Evolutionary conservation across 2,888 invertebrate species (phyloP).

Genomic region (Agonopterix alstromeriana): DNA sequence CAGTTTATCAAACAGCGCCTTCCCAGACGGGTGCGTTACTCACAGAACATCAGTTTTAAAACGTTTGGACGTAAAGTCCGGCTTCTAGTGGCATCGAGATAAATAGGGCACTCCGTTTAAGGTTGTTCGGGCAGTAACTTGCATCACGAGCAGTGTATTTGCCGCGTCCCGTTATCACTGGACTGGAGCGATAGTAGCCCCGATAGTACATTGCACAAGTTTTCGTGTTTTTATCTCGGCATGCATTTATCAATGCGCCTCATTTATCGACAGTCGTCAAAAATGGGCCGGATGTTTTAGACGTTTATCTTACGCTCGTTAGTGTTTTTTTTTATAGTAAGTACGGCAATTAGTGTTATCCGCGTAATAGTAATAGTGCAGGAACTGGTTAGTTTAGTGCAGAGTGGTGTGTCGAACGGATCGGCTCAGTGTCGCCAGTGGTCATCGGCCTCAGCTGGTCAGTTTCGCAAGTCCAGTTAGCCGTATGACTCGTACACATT

Average conservation of each 20-base stretch:
- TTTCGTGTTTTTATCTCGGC: constrained; percentile 46
- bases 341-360: constrained; percentile 25
- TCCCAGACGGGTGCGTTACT: constrained; percentile 10
- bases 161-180: constrained; percentile 54
- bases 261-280: constrained; percentile 44
- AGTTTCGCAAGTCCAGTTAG: constrained; percentile 74
- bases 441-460: constrained; percentile 70
- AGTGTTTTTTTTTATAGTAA: constrained; percentile 4
- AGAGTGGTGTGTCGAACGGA: constrained; percentile 26
- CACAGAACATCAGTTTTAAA: constrained; percentile 14
- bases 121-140: constrained; percentile 35
- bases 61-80: constrained; percentile 10
- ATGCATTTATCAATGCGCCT: constrained; percentile 52
- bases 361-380: constrained; percentile 12
- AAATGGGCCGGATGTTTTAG: constrained; percentile 23
- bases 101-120: constrained; percentile 40
- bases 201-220: constrained; percentile 54
- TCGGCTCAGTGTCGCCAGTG: constrained; percentile 40
- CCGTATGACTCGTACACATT: constrained; percentile 64
- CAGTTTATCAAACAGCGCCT: constrained; percentile 26
- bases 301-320: constrained; percentile 12
- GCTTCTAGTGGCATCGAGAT: constrained; percentile 19
- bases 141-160: constrained; percentile 40
- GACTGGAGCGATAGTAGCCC: constrained; percentile 44
- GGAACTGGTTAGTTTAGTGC: constrained; percentile 35